Percentiles rank a stretch among this genome's conserved stretches.
These are phyloP conservation scores for Esox niger DNA, from an alignment of 2,113 vertebrate genomes.

Conservation along the genomic window DNA sequence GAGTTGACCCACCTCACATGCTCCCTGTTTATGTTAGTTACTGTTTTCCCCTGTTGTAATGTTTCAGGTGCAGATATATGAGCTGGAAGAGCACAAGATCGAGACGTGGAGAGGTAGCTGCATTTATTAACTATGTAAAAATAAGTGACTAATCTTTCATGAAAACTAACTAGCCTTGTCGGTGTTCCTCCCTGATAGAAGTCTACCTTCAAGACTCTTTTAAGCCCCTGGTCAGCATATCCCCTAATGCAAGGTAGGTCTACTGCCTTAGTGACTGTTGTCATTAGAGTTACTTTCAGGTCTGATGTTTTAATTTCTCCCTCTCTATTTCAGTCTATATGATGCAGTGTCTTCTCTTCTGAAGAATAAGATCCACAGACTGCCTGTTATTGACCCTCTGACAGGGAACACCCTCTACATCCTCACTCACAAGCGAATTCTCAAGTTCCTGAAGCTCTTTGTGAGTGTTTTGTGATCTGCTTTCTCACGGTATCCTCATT, in stretches of 20 bases:
- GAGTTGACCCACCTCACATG: not conserved
- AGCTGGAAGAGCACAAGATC: constrained; percentile 97
- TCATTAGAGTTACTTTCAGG: not conserved
- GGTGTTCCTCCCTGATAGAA: constrained; percentile 68
- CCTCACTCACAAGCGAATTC: constrained; percentile 97
- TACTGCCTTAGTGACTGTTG: not conserved
- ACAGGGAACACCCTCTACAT: constrained; percentile 96
- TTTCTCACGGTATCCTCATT: not conserved
- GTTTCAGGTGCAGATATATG: constrained; percentile 94
- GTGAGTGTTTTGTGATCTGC: constrained; percentile 71
- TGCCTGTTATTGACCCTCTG: constrained; percentile 92
- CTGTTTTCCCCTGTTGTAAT: constrained; percentile 8
- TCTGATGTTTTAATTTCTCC: not conserved
- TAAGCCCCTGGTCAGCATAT: constrained; percentile 95
- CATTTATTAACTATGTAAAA: not conserved
- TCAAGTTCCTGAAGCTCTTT: constrained; percentile 98
- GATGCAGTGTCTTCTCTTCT: constrained; percentile 95
- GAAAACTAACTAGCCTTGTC: not conserved
- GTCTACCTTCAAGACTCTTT: constrained; percentile 95
- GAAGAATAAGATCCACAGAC: constrained; percentile 93
- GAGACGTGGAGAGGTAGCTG: constrained; percentile 95
- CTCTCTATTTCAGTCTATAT: constrained; percentile 77
- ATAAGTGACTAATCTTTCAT: not conserved
- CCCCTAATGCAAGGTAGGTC: constrained; percentile 90
- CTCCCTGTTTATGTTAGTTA: not conserved